Evolutionary conservation across 2,797 vertebrate species (phyloP), one percentile per base, ranked within the genome.

Genomic region (Cheracebus regulus): DNA sequence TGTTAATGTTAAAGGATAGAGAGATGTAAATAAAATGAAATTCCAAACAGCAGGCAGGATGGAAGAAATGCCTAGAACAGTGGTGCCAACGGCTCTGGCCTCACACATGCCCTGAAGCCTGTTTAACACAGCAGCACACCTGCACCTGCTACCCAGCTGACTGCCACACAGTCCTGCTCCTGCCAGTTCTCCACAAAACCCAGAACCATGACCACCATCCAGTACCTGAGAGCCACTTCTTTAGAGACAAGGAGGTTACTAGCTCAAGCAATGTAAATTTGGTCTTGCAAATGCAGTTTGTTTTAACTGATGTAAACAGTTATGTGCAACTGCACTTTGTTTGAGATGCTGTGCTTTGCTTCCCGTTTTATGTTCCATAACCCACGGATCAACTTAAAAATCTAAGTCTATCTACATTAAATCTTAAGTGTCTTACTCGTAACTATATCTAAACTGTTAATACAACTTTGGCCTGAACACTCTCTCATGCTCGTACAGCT

Each of bases 141-240:
- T 14, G 4, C 15, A 12, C 11, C 39, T 67, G 14, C 7, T 13
- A 11, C 2, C 30, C 46, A 7, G 33, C 24, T 2, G 28, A 4
- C 0, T 0, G 7, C 24, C 2, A 0, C 7, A 4, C 55, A 4
- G 19, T 9, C 2, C 28, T 8, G 2, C 12, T 50, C 10, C 24
- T 48, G 41, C 19, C 52, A 12, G 7, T 2, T n/a, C 36, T 30
- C 28, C 39, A 13, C 26, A 30, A 4, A 75, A 33, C 41, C 26
- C 39, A 46, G 11, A 17, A 8, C 64, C 73, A 10, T 0, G 9
- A 55, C 10, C 9, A 17, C 73, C 19, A 24, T 1, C 44, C 17
- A 20, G 44, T 44, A 20, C 75, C 39, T 9, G 12, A 44, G 13
- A 24, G 36, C 14, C 13, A 82, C 28, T 6, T 67, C 57, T 41